Evolutionary conservation across 2,888 invertebrate genomes (phyloP).

Genomic region (Lochmaea capreae): DNA sequence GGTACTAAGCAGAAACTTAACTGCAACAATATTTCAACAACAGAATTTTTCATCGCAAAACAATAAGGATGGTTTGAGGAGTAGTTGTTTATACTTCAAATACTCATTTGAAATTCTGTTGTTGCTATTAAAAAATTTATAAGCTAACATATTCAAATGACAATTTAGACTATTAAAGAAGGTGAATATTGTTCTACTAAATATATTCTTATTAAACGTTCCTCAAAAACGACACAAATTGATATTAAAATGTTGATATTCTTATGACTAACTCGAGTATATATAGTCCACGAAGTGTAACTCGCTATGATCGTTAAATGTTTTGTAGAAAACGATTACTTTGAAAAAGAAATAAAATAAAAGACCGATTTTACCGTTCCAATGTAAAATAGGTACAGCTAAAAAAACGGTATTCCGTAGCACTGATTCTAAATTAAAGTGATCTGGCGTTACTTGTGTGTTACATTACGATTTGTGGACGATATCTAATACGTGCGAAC

Average conservation of each 20-base stretch:
- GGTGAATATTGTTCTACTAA: neutral
- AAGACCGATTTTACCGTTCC: neutral
- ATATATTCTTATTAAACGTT: neutral
- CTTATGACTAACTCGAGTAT: constrained; percentile 1
- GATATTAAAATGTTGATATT: constrained; percentile 4
- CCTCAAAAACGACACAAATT: neutral
- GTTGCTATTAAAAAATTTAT: no score
- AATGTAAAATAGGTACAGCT: no score
- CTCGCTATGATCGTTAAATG: constrained; percentile 7
- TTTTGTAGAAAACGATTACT: neutral
- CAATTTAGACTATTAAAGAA: no score
- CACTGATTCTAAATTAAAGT: neutral
- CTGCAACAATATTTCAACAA: no score
- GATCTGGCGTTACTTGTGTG: neutral
- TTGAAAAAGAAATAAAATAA: neutral
- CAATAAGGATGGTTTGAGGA: no score
- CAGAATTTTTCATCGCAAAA: no score
- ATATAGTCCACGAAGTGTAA: constrained; percentile 2
- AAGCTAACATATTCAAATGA: no score
- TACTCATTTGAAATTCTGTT: no score
- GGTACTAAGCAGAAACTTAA: no score
- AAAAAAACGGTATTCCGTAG: no score
- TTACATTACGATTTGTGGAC: neutral
- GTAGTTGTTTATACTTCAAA: no score
- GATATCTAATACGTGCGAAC: neutral